Evolutionary conservation across 1,140 invertebrate species (phyloP), one percentile per base, ranked within the genome.

Genomic region (Caenorhabditis latens): DNA sequence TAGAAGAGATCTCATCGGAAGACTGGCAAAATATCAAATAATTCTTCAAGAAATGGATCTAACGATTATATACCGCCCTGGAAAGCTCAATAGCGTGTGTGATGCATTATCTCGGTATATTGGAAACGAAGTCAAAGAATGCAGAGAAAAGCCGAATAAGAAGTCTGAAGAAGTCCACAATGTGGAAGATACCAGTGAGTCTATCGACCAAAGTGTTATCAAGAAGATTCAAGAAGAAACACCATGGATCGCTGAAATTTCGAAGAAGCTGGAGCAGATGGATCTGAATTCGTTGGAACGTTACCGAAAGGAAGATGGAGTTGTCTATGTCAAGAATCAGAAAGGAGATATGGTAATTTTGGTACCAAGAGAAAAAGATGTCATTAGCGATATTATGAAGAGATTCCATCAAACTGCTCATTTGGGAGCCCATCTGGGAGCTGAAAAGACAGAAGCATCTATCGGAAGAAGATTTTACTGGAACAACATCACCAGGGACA

Each of bases 21-120:
- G 61, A 4, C 43, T 85, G 13, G 84, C 84, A 40, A 85, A 85
- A 75, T 85, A 85, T 21, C 84, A 85, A 46, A 50, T 85, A 2
- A 58, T 71, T 14, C 24, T 85, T 21, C 63, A 71, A 79, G 84
- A 85, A 75, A 21, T 53, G 21, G 42, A 75, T 57, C 48, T 85
- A 2, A 85, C 13, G 5, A 85, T 85, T 50, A 4, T 50, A n/a
- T 85, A 85, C 48, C 9, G 84, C 3, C 84, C 84, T 32, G 84
- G 84, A 6, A 3, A 11, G 2, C 13, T 55, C 7, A 85, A 75
- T 32, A 53, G 40, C 7, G 65, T 75, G 11, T 48, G 65, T 46
- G 84, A 85, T 55, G 84, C 84, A 3, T n/a, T 75, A 19, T 84
- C 83, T 19, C 8, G 67, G 46, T 83, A 83, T 21, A 83, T 57